A percentile compares a stretch with the other conserved stretches of the same genome.
phyloP scores from a whole-genome alignment of 1,140 invertebrate genomes.

The Holotrichia oblita region DNA sequence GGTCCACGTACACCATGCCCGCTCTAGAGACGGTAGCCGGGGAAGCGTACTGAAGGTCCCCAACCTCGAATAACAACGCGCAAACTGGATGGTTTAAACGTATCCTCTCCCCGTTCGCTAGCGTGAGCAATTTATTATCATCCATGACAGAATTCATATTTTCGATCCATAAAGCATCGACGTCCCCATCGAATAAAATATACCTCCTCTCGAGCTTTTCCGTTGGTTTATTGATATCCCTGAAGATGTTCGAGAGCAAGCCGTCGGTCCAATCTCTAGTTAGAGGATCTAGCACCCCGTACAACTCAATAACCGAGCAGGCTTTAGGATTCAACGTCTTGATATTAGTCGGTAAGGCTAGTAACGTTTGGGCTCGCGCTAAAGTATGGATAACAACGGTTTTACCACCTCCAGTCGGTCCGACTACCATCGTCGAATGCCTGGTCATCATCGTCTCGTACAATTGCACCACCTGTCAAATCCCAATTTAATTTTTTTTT shows the following conservation, averaged over 20 bases:
- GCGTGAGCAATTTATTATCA: constrained; percentile 87
- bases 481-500: too few relatives aligned
- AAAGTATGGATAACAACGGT: constrained; percentile 85
- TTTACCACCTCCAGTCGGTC: constrained; percentile 91
- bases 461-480: constrained; percentile 85
- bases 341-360: constrained; percentile 81
- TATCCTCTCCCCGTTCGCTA: constrained; percentile 91
- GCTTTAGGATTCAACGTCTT: constrained; percentile 86
- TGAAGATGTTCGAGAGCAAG: constrained; percentile 88
- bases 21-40: constrained; percentile 91
- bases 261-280: constrained; percentile 94
- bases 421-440: constrained; percentile 91
- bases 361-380: constrained; percentile 78
- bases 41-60: constrained; percentile 88
- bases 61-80: constrained; percentile 89
- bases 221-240: constrained; percentile 84
- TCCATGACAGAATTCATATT: constrained; percentile 98
- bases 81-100: constrained; percentile 81
- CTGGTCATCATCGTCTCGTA: constrained; percentile 95
- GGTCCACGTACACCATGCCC: constrained; percentile 94
- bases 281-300: constrained; percentile 84
- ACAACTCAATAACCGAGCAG: constrained; percentile 87
- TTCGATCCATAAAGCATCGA: constrained; percentile 93
- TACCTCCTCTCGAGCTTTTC: constrained; percentile 78
- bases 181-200: constrained; percentile 92